A percentile compares a stretch with the other conserved stretches of the same genome.
These are phyloP conservation scores for Eurystomus gularis DNA, from an alignment of 2,113 vertebrate species.

Conservation along the genomic window DNA sequence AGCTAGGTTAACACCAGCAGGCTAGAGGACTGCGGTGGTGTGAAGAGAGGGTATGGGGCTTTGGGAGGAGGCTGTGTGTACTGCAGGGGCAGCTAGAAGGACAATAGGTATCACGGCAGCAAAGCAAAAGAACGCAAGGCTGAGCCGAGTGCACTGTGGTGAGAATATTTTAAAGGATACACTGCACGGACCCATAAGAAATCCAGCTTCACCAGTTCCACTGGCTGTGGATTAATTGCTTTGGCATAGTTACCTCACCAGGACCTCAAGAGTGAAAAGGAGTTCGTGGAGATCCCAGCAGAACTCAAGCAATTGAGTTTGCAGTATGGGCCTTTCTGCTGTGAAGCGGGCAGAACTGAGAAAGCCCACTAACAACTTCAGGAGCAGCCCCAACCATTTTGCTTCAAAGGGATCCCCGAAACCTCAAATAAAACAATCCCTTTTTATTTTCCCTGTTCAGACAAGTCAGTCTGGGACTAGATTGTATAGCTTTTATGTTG, in stretches of 20 bases:
- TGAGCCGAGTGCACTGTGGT: not conserved
- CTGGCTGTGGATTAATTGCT: not conserved
- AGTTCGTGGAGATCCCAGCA: not conserved
- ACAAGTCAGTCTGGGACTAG: not conserved
- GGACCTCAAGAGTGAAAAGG: not conserved
- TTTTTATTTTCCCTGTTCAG: not conserved
- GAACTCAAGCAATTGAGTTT: not conserved
- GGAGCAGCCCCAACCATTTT: not conserved
- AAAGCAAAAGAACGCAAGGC: not conserved
- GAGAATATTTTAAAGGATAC: not conserved
- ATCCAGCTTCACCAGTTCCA: not conserved
- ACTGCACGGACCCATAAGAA: not conserved
- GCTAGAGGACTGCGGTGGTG: not conserved
- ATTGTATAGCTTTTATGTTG: not conserved
- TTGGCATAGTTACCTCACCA: not conserved
- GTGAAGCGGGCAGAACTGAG: not conserved
- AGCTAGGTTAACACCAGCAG: not conserved
- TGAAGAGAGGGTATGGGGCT: not conserved
- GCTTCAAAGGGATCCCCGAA: not conserved
- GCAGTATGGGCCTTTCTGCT: not conserved
- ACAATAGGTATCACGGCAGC: not conserved
- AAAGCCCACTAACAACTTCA: not conserved
- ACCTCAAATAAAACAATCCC: not conserved
- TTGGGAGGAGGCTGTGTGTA: fast-evolving
- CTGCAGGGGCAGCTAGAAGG: not conserved